Percentiles rank a stretch among this genome's conserved stretches.
Conservation (phyloP, 2,888 invertebrate genomes). For the Rambutsinella grinnellia region DNA sequence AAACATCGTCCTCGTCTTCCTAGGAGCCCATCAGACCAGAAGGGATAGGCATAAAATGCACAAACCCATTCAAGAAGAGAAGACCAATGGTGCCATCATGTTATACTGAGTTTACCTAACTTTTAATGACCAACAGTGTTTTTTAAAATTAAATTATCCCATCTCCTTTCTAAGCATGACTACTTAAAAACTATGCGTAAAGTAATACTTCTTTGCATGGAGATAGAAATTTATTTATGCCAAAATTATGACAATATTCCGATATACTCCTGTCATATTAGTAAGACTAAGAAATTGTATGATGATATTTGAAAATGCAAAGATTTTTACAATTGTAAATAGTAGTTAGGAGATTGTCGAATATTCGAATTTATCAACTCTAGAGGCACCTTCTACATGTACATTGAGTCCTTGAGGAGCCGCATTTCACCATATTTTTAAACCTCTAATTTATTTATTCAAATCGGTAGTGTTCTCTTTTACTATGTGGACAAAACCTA, state of each 20-base stretch:
- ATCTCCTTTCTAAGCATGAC: not conserved
- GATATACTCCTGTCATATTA: too few species aligned
- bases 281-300: conserved; percentile 19
- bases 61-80: conserved; percentile 81
- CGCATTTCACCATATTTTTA: not conserved
- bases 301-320: conserved; percentile 49
- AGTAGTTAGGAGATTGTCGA: not conserved
- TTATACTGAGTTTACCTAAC: conserved; percentile 74
- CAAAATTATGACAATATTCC: not conserved
- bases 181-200: too few species aligned
- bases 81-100: conserved; percentile 88
- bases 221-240: too few species aligned
- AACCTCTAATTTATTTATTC: not conserved
- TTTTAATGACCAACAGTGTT: too few species aligned
- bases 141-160: not conserved
- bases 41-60: conserved; percentile 74
- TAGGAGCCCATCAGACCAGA: conserved; percentile 79
- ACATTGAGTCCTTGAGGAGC: too few species aligned
- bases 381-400: not conserved
- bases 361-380: not conserved
- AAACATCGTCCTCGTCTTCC: conserved; percentile 80
- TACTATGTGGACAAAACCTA: not conserved
- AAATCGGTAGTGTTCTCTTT: not conserved
- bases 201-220: too few species aligned
- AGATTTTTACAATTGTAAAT: not conserved